phyloP scores from a whole-genome alignment of 2,113 vertebrate species.

The Ginglymostoma cirratum region DNA sequence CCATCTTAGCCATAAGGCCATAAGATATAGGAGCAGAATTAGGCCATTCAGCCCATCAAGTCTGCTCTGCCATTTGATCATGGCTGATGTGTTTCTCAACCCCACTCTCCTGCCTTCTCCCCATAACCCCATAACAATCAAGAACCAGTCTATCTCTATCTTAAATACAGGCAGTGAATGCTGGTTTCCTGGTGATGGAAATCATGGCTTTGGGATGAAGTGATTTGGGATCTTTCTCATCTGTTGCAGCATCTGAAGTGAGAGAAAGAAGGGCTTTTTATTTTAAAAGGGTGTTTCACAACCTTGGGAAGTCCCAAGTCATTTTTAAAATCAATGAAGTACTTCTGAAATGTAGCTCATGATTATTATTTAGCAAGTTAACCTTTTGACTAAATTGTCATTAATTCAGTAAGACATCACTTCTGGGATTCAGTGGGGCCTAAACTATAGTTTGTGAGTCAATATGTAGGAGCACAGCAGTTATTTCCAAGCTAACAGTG shows the following conservation, averaged over 20 bases:
- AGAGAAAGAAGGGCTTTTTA: background rate
- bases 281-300: background rate
- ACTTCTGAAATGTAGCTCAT: background rate
- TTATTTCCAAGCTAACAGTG: background rate
- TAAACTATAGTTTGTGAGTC: background rate
- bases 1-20: background rate
- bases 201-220: background rate
- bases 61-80: too few relatives aligned
- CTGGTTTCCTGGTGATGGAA: background rate
- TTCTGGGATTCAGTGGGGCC: background rate
- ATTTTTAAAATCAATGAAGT: background rate
- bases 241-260: background rate
- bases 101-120: too few relatives aligned
- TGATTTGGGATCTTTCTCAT: background rate
- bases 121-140: too few relatives aligned
- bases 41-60: too few relatives aligned
- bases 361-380: background rate
- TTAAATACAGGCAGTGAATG: too few relatives aligned
- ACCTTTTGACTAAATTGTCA: background rate
- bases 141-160: too few relatives aligned
- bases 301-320: background rate
- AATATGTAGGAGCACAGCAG: background rate
- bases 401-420: background rate
- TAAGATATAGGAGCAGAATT: too few relatives aligned
- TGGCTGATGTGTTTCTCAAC: too few relatives aligned